Evolutionary conservation across 2,888 invertebrate species (phyloP).

Genomic region (Hydroisotoma schaefferi): DNA sequence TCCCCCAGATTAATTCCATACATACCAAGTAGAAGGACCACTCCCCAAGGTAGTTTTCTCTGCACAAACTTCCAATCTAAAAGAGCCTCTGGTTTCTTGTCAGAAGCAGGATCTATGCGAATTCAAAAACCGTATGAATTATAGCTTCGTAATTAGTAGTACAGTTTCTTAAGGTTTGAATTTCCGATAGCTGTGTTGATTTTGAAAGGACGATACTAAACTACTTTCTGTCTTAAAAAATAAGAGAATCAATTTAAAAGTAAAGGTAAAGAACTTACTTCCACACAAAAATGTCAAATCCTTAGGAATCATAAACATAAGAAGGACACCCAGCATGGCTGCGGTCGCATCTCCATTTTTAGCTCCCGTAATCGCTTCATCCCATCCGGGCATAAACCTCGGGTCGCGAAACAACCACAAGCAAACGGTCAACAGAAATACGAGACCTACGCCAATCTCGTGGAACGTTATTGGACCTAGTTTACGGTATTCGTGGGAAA

Average conservation of each 20-base stretch:
- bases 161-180: too few species aligned
- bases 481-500: conserved; percentile 17
- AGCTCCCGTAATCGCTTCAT: conserved; percentile 16
- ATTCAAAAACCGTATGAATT: background rate
- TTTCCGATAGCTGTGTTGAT: too few species aligned
- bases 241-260: too few species aligned
- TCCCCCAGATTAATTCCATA: too few species aligned
- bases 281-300: conserved; percentile 65
- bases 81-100: conserved; percentile 21
- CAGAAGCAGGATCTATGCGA: conserved; percentile 15
- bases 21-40: conserved; percentile 17
- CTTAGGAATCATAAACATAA: conserved; percentile 80
- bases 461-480: conserved; percentile 33
- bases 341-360: conserved; percentile 35
- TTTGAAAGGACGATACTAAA: too few species aligned
- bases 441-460: conserved; percentile 21
- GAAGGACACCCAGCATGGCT: conserved; percentile 74
- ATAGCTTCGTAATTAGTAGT: too few species aligned
- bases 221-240: too few species aligned
- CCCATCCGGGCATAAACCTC: conserved; percentile 35
- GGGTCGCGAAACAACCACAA: conserved; percentile 31
- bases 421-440: conserved; percentile 10
- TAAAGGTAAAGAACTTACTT: too few species aligned
- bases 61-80: conserved; percentile 37
- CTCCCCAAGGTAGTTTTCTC: conserved; percentile 32